Base-by-base conservation (phyloP, 2,888 invertebrate species). In the Cataglyphis albicans region DNA sequence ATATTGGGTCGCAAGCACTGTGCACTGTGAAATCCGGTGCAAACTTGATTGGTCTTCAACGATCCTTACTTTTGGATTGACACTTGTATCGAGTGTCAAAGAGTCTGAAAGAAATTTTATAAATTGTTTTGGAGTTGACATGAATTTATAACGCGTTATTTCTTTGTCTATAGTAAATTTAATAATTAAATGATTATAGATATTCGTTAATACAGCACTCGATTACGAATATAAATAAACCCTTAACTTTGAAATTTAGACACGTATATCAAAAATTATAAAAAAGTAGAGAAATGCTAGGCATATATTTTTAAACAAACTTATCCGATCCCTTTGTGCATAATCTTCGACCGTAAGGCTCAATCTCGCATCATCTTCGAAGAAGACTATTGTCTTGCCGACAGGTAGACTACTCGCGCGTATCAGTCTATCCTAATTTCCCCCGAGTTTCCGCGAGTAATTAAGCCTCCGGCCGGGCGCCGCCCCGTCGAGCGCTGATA, bases 1-100 rank as follows among this genome's bases (percentile, higher is more conserved):
- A 90, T 90, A 90, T 86, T 86, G 83, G 85, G 85, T 90, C 85
- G 84, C 81, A 84, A 67, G 64, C n/a, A 81, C 32, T 68, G 80
- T 29, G 41, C 18, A 81, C 12, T 38, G 38, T 75, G 68, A 64
- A 57, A 74, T 72, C 64, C 81, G 80, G 59, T 83, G 76, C 84
- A 87, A 85, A 86, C 55, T 67, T 81, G 84, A 65, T 76, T 76
- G 63, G 63, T 75, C 80, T 76, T 82, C 74, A 83, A 82, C 82
- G 74, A 83, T 82, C 81, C 81, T 80, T 57, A 48, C 82, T 32
- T 57, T 81, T 29, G 41, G 25, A 55, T 61, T 78, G 82, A 78
- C 59, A 59, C 57, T 35, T 70, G 48, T 48, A 64, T 59, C 76
- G 65, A 88, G 80, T 87, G 84, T 90, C 86, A 88, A 88, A 86